Conservation (phyloP, 2,888 invertebrate genomes). For the Sicus ferrugineus region DNA sequence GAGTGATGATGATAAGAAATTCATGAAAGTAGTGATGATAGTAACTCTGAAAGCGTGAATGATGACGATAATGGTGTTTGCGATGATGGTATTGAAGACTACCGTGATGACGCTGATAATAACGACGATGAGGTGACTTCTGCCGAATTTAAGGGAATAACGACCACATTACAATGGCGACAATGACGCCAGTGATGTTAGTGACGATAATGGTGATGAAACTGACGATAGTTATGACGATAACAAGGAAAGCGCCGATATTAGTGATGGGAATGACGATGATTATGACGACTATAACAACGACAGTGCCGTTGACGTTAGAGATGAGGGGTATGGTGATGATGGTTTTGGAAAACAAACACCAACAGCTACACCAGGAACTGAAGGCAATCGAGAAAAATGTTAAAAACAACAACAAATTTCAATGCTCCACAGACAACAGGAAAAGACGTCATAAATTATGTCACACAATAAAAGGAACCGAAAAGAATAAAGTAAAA, state of each 20-base stretch:
- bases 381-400: slow-evolving; percentile 7
- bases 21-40: neutral
- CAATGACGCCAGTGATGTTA: neutral
- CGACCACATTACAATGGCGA: neutral
- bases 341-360: slow-evolving; percentile 1
- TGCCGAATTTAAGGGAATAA: neutral
- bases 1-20: no score
- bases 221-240: neutral
- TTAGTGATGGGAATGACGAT: neutral
- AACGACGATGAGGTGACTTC: no score
- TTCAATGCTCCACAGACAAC: slow-evolving; percentile 58
- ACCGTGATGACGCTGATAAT: neutral
- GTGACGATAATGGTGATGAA: neutral
- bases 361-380: slow-evolving; percentile 23
- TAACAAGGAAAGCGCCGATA: neutral
- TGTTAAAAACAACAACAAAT: slow-evolving; percentile 32
- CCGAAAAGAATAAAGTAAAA: slow-evolving; percentile 22
- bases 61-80: slow-evolving; percentile 2
- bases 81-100: neutral
- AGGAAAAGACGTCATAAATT: slow-evolving; percentile 60
- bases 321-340: slow-evolving; percentile 11
- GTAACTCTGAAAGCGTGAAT: neutral
- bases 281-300: neutral
- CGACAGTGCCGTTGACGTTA: neutral
- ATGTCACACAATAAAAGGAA: slow-evolving; percentile 47